Percentiles rank a stretch among this genome's conserved stretches.
These are phyloP conservation scores for Sprattus sprattus DNA, from an alignment of 2,113 vertebrate species.

Conservation along the genomic window DNA sequence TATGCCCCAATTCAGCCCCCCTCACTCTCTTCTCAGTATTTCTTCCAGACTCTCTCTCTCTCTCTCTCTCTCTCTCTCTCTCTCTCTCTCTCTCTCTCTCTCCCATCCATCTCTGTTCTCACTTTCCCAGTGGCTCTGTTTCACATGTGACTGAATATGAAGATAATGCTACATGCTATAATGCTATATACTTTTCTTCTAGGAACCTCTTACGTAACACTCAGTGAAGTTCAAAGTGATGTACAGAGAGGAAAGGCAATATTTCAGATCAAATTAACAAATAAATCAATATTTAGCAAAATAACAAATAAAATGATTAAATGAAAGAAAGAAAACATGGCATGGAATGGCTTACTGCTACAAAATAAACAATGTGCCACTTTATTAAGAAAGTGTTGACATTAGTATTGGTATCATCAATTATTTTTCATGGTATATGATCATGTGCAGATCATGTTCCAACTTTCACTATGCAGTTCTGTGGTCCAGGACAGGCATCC, in stretches of 20 bases:
- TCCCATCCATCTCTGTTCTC: not conserved
- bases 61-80: conserved; percentile 9
- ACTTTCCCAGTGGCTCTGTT: too few species aligned
- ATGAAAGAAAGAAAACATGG: too few species aligned
- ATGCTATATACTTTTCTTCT: not conserved
- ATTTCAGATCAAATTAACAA: not conserved
- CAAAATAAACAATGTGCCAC: too few species aligned
- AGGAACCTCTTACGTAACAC: not conserved
- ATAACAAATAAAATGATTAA: not conserved
- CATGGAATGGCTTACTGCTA: too few species aligned
- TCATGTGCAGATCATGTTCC: too few species aligned
- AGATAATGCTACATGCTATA: too few species aligned
- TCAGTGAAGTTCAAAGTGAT: not conserved
- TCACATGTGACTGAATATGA: too few species aligned
- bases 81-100: not conserved
- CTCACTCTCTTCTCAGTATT: not conserved
- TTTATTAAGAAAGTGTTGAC: too few species aligned
- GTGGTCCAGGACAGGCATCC: too few species aligned
- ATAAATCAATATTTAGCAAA: not conserved
- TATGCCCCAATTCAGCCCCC: not conserved
- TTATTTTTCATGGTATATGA: too few species aligned
- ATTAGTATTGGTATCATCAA: too few species aligned
- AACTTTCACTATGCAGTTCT: too few species aligned
- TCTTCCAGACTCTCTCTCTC: not conserved
- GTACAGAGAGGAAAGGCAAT: not conserved